A percentile compares a stretch with the other conserved stretches of the same genome.
Evolutionary conservation across 2,113 vertebrate species (phyloP).

Genomic region (Scatophagus argus): DNA sequence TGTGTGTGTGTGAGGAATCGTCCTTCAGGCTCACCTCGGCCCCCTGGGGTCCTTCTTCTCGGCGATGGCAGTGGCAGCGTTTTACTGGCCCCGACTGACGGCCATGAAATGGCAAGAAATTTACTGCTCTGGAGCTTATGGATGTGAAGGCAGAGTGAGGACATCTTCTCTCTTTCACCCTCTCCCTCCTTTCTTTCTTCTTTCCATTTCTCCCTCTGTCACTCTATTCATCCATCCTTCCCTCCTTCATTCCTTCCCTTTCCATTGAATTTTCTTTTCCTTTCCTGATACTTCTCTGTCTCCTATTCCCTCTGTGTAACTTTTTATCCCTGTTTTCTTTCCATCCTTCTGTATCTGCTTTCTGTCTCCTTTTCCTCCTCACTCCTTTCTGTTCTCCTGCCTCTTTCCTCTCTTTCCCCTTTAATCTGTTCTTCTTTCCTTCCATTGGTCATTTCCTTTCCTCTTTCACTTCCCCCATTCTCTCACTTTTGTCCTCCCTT

Average conservation of each 20-base stretch:
- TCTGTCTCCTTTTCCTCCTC: not conserved
- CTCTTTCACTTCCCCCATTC: not conserved
- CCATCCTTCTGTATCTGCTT: not conserved
- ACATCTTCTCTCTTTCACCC: conserved; percentile 26
- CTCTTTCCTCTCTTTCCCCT: too few species aligned
- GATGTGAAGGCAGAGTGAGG: conserved; percentile 46
- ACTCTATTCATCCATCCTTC: not conserved
- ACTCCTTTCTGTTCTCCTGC: too few species aligned
- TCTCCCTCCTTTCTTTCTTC: conserved; percentile 2
- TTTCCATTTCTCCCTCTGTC: not conserved
- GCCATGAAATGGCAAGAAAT: conserved; percentile 73
- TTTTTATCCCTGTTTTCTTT: not conserved
- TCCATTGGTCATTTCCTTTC: not conserved
- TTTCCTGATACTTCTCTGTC: not conserved
- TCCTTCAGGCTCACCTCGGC: conserved; percentile 76
- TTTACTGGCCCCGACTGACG: conserved; percentile 72
- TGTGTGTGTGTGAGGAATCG: conserved; percentile 65
- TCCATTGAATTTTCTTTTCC: not conserved
- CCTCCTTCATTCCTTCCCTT: not conserved
- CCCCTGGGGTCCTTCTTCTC: conserved; percentile 71
- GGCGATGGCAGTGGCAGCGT: conserved; percentile 15
- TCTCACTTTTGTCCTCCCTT: not conserved
- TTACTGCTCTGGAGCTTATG: conserved; percentile 61
- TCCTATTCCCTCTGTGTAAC: not conserved
- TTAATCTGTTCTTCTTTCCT: not conserved